A percentile compares a stretch with the other conserved stretches of the same genome.
These are phyloP conservation scores for Scaptomyza flava DNA, from an alignment of 2,888 invertebrate genomes.

Conservation along the genomic window DNA sequence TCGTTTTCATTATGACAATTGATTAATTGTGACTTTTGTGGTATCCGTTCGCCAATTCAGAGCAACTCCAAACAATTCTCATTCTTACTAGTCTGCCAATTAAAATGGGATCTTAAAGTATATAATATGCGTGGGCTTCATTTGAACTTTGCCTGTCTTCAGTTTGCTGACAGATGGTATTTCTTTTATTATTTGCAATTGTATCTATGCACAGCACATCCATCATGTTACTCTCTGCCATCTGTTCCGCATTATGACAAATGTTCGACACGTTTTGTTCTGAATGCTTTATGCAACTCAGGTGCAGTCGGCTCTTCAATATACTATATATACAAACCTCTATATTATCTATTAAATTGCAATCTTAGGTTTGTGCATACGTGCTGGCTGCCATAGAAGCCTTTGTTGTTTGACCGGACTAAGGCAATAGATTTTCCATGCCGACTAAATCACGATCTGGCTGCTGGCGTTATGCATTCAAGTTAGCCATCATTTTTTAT, in stretches of 20 bases:
- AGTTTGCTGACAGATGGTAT: slow-evolving; percentile 8
- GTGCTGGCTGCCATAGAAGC: slow-evolving; percentile 56
- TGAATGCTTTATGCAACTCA: slow-evolving; percentile 61
- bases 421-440: slow-evolving; percentile 51
- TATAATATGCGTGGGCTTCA: slow-evolving; percentile 39
- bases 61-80: slow-evolving; percentile 35
- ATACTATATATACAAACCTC: background rate
- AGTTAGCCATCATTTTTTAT: slow-evolving; percentile 39
- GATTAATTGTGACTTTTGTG: slow-evolving; percentile 63
- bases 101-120: slow-evolving; percentile 19
- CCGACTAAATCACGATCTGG: slow-evolving; percentile 61
- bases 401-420: slow-evolving; percentile 43
- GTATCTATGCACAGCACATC: slow-evolving; percentile 35
- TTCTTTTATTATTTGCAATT: background rate
- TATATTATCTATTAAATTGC: slow-evolving; percentile 64
- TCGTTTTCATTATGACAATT: slow-evolving; percentile 63
- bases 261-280: slow-evolving; percentile 54
- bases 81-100: slow-evolving; percentile 54
- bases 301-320: slow-evolving; percentile 55
- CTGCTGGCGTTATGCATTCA: slow-evolving; percentile 55
- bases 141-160: slow-evolving; percentile 33
- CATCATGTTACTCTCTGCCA: slow-evolving; percentile 24
- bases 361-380: slow-evolving; percentile 62
- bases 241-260: slow-evolving; percentile 76
- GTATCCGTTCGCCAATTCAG: slow-evolving; percentile 66